Evolutionary conservation across 1,140 invertebrate genomes (phyloP), one percentile per base, ranked within the genome.

Genomic region (Trichonephila clavata): DNA sequence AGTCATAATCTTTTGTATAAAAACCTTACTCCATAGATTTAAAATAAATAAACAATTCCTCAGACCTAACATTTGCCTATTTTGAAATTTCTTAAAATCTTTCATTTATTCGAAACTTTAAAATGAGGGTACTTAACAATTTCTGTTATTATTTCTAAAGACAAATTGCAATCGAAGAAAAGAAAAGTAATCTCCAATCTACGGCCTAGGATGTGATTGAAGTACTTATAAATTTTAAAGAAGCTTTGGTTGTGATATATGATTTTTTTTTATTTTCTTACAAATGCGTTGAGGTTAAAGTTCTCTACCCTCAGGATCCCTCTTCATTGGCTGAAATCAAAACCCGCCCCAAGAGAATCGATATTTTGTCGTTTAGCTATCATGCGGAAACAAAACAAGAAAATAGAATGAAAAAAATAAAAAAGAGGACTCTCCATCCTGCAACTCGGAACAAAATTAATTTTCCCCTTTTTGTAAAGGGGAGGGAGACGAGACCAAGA

Each of bases 361-460:
- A 50, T 84, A 84, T 84, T 84, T 60, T 59, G 57, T 60, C 83
- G n/a, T 84, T 50, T 60, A 59, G 83, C 57, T 57, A 57, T 84
- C 83, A 27, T 59, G 57, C 83, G 57, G n/a, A 84, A 84, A 59
- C 83, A 57, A 84, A 84, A 59, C 83, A 84, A 57, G 83, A 77
- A 50, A 77, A 77, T 39, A 77, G 32, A 77, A 18, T 32, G 27
- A 27, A 39, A 39, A 77, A 68, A 24, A 6, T n/a, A 71, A 77
- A 27, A 6, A 20, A 32, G 16, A 39, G 27, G 32, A 18, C 24
- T 32, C 32, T 77, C 71, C 27, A 39, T 77, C 71, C 71, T 32
- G 71, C 71, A 77, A 77, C 71, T 77, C 71, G 14, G 71, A 87
- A 63, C 57, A 43, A 92, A 92, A 92, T 86, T 92, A 86, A 92